Evolutionary conservation across 2,113 vertebrate species (phyloP).

Genomic region (Anarhynchus alexandrinus): DNA sequence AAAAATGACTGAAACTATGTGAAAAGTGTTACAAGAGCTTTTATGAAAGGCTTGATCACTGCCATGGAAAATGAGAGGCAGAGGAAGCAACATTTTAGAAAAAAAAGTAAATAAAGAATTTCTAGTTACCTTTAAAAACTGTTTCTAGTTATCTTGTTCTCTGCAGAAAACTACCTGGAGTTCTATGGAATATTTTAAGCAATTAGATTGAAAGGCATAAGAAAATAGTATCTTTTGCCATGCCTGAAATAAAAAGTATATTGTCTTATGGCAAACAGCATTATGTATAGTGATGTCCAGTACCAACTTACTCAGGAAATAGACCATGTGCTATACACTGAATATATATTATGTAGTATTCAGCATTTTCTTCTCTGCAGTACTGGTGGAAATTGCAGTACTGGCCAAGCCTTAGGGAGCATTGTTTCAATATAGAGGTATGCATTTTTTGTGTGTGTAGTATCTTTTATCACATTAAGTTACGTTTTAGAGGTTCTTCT

Average conservation of each 20-base stretch:
- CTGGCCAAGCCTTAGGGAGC: not conserved
- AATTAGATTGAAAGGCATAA: not conserved
- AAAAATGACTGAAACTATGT: conserved; percentile 30
- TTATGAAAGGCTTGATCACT: conserved; percentile 1
- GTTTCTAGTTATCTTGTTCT: not conserved
- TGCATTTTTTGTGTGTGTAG: accelerated
- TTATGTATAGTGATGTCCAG: not conserved
- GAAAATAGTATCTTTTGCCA: not conserved
- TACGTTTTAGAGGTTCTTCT: not conserved
- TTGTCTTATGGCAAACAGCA: not conserved
- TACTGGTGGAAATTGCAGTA: not conserved
- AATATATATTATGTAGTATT: not conserved
- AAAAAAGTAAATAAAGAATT: not conserved
- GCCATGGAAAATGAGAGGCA: not conserved
- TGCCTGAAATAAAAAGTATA: not conserved
- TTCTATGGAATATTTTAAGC: not conserved
- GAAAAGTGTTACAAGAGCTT: conserved; percentile 6
- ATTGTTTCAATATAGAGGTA: not conserved
- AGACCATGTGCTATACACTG: not conserved
- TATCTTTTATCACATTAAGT: not conserved
- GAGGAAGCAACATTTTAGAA: not conserved
- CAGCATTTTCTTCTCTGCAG: not conserved
- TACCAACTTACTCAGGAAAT: not conserved
- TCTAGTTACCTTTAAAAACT: not conserved
- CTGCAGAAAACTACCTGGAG: not conserved